Evolutionary conservation across 2,113 vertebrate species (phyloP).

Genomic region (Phylloscopus trochilus): DNA sequence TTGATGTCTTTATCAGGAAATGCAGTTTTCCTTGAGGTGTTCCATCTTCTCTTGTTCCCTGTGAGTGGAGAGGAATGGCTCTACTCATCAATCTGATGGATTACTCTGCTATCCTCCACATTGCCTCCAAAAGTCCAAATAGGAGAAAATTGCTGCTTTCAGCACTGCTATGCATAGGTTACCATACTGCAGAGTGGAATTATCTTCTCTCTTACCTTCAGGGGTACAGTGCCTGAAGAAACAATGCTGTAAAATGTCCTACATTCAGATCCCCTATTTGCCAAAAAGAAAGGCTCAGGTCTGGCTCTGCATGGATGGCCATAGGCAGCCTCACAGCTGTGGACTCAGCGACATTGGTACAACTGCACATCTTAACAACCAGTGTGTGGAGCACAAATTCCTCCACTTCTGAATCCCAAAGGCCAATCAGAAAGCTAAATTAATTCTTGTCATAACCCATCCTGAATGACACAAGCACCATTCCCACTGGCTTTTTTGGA

Average conservation of each 20-base stretch:
- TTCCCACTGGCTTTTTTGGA: background rate
- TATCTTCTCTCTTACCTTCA: background rate
- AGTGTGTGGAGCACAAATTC: rapidly evolving
- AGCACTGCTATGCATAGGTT: background rate
- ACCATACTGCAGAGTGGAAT: background rate
- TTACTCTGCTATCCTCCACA: background rate
- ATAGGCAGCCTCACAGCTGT: rapidly evolving
- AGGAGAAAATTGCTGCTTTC: background rate
- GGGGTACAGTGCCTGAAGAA: background rate
- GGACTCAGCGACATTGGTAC: rapidly evolving
- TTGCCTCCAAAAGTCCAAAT: background rate
- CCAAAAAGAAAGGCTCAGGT: background rate
- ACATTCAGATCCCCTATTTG: background rate
- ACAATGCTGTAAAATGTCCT: background rate
- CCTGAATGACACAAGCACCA: background rate
- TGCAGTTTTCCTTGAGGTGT: background rate
- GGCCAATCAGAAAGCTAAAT: background rate
- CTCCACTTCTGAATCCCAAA: background rate
- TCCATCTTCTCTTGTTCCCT: background rate
- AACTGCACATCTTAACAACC: background rate
- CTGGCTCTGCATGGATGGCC: background rate
- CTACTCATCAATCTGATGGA: background rate
- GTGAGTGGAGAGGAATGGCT: background rate
- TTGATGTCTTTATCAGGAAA: background rate
- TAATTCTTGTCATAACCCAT: background rate